Evolutionary conservation across 2,888 invertebrate species (phyloP).

Genomic region (Patella ulyssiponensis): DNA sequence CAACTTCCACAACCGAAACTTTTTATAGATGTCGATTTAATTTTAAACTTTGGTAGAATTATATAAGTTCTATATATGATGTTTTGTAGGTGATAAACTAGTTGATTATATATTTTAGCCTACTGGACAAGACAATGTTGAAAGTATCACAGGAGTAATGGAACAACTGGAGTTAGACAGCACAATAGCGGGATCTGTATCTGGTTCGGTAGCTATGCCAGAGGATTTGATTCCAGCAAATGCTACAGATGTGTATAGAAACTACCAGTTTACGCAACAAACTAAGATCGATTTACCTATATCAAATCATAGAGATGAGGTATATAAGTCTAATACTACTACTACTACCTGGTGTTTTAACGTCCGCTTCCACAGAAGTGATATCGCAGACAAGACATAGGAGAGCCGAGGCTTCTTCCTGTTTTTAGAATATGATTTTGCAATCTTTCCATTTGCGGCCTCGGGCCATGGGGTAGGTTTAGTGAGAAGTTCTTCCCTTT

Average conservation of each 20-base stretch:
- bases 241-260: conserved; percentile 60
- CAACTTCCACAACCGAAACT: too few species aligned
- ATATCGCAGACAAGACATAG: too few species aligned
- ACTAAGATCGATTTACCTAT: conserved; percentile 63
- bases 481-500: too few species aligned
- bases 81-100: background rate
- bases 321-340: conserved; percentile 30
- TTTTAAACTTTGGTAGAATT: background rate
- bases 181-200: conserved; percentile 38
- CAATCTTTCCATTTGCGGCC: too few species aligned
- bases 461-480: too few species aligned
- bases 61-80: background rate
- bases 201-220: conserved; percentile 46
- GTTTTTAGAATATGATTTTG: too few species aligned
- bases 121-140: background rate
- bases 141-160: conserved; percentile 23
- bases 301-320: conserved; percentile 56
- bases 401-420: too few species aligned
- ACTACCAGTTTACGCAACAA: conserved; percentile 57
- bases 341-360: too few species aligned
- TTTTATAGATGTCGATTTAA: background rate
- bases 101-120: too few species aligned
- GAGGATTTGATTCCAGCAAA: conserved; percentile 61
- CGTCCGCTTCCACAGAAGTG: too few species aligned
- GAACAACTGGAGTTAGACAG: conserved; percentile 60